These are phyloP conservation scores for Hoplias malabaricus DNA, from an alignment of 2,113 vertebrate genomes.

Conservation along the genomic window DNA sequence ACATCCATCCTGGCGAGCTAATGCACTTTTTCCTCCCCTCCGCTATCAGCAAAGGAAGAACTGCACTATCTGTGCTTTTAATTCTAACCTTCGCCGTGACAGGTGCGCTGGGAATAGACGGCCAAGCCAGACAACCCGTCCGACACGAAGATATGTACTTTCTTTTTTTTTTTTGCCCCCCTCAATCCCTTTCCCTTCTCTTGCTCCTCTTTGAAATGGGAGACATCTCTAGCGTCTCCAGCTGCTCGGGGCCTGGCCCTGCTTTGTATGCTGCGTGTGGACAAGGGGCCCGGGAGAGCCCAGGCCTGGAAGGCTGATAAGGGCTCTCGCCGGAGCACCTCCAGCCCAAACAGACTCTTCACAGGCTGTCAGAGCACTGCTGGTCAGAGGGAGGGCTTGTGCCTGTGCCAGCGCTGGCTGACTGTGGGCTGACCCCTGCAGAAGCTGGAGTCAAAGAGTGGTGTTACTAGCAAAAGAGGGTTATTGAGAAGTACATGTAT, in stretches of 20 bases:
- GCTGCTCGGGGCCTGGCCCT: slow-evolving; percentile 73
- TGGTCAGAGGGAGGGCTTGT: slow-evolving; percentile 70
- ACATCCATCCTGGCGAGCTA: slow-evolving; percentile 50
- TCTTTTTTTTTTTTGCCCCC: slow-evolving; percentile 61
- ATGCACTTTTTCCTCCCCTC: slow-evolving; percentile 50
- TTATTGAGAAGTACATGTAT: background rate
- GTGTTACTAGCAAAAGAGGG: slow-evolving; percentile 26
- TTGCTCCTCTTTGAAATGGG: slow-evolving; percentile 76
- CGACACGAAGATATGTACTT: slow-evolving; percentile 78
- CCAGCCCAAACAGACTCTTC: slow-evolving; percentile 72
- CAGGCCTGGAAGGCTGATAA: slow-evolving; percentile 73
- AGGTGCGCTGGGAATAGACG: slow-evolving; percentile 75
- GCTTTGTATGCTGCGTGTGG: slow-evolving; percentile 73
- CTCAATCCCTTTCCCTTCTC: slow-evolving; percentile 67
- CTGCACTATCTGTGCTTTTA: slow-evolving; percentile 43
- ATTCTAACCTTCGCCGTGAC: slow-evolving; percentile 77
- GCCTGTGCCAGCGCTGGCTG: slow-evolving; percentile 47
- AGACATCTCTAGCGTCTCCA: slow-evolving; percentile 79
- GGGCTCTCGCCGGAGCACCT: slow-evolving; percentile 68
- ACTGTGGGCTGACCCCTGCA: slow-evolving; percentile 66
- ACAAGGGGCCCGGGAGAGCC: slow-evolving; percentile 47
- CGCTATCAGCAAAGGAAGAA: slow-evolving; percentile 46
- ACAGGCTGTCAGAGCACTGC: slow-evolving; percentile 77
- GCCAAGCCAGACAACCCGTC: slow-evolving; percentile 70
- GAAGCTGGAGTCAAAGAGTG: slow-evolving; percentile 57